Percentiles rank a stretch among this genome's conserved stretches.
These are phyloP conservation scores for Lucinisca nassula DNA, from an alignment of 2,888 invertebrate species.

Conservation along the genomic window DNA sequence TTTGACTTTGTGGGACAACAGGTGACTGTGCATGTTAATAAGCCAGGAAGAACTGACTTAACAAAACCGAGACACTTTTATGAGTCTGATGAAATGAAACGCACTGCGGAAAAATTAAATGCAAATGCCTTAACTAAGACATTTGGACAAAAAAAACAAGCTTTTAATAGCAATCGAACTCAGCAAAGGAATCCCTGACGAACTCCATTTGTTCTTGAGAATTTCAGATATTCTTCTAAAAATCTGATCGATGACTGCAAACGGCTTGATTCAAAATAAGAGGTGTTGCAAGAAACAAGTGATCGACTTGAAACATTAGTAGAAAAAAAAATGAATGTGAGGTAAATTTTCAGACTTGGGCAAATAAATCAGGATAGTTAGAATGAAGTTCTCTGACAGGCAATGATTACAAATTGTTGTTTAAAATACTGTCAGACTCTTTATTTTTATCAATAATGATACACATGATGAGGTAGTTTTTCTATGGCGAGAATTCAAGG, in stretches of 20 bases:
- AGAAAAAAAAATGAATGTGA: background rate
- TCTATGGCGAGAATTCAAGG: background rate
- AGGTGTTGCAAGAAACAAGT: background rate
- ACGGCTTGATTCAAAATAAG: too few species aligned
- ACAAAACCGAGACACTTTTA: background rate
- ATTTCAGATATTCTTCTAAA: background rate
- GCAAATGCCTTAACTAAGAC: background rate
- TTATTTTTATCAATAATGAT: background rate
- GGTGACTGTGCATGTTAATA: constrained; percentile 17
- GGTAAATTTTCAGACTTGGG: background rate
- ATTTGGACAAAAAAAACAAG: background rate
- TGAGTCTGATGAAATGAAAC: background rate
- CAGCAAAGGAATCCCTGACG: background rate
- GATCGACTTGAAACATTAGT: background rate
- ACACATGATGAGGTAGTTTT: background rate
- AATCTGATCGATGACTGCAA: too few species aligned
- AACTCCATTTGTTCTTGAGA: background rate
- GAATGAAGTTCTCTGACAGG: background rate
- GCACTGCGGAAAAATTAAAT: background rate
- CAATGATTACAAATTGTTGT: background rate
- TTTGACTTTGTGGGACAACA: constrained; percentile 16
- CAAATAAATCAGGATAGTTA: background rate
- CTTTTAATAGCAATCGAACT: background rate
- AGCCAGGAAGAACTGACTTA: background rate
- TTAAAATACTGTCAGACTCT: background rate